Base-by-base conservation (phyloP, 2,797 vertebrate species). In the Phrynocephalus forsythii region DNA sequence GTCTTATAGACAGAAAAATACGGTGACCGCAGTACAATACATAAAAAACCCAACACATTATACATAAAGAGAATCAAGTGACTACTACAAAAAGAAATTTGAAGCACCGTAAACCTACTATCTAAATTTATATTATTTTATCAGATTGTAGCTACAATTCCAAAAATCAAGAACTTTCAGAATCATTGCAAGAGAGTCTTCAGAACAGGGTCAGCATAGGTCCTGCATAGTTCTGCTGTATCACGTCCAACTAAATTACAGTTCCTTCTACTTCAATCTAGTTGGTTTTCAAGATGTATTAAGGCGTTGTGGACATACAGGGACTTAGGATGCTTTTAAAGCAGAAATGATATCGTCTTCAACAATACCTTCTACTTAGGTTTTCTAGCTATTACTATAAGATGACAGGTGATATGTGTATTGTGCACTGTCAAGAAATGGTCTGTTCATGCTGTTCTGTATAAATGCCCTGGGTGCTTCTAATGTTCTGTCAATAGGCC, bases 131-230 rank as follows among this genome's bases (percentile, higher is more conserved):
- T n/a, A 22, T 50, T 66, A 28, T 38, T 77, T 77, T 73, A 8
- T 72, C n/a, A 75, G 52, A 68, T 30, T 77, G 33, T 48, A 72
- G 86, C 0, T 87, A 50, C 68, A 90, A 86, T 10, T 89, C 79
- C 72, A 83, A 87, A 92, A 90, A 5, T 0, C 72, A 78, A 84
- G 87, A 92, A 91, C 73, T 11, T 26, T 11, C 30, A 75, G 22
- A 44, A 75, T 83, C 85, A 90, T 33, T 85, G 83, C 24, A 89
- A 72, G 88, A 69, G 0, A 88, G 38, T 6, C 73, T n/a, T 50
- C 88, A 89, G 24, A 78, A 48, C 11, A 79, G 75, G 90, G 2
- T 92, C 86, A 0, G 0, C 66, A 90, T 9, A 69, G 69, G 73
- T 56, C 28, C 88, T 71, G 72, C 38, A 86, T 38, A 50, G 30